A percentile compares a stretch with the other conserved stretches of the same genome.
Conservation (phyloP, 2,797 vertebrate species). For the Anguilla obscura region DNA sequence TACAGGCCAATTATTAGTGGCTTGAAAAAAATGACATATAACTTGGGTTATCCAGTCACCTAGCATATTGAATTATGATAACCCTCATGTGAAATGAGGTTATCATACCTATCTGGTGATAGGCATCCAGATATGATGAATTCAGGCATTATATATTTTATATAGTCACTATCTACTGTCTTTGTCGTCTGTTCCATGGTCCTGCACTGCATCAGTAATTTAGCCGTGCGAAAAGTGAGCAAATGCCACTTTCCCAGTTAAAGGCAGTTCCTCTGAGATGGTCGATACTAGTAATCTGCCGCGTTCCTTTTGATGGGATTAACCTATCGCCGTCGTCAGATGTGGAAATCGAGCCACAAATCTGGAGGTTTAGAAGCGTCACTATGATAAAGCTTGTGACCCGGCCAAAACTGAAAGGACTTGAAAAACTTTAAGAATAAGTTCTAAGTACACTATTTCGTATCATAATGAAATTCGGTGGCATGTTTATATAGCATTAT, state of each 20-base stretch:
- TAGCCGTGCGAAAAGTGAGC: background rate
- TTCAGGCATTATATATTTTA: background rate
- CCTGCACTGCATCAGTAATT: background rate
- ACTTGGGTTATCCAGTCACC: background rate
- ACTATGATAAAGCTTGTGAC: conserved; percentile 25
- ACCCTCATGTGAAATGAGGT: background rate
- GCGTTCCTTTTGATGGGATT: conserved; percentile 73
- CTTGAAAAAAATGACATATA: background rate
- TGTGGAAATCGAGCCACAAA: conserved; percentile 69
- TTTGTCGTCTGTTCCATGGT: background rate
- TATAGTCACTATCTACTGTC: background rate
- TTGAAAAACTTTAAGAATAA: conserved; percentile 36
- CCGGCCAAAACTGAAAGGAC: background rate
- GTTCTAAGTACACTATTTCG: background rate
- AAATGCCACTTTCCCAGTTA: background rate
- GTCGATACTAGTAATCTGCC: conserved; percentile 52
- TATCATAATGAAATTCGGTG: conserved; percentile 2
- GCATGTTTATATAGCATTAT: background rate
- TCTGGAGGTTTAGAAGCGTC: conserved; percentile 62
- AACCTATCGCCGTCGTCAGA: conserved; percentile 70
- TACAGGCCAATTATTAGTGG: background rate
- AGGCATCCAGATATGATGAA: background rate
- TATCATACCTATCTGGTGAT: background rate
- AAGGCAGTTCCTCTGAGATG: background rate
- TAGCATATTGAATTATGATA: background rate